phyloP scores from a whole-genome alignment of 2,797 vertebrate genomes.

The Tamandua tetradactyla region DNA sequence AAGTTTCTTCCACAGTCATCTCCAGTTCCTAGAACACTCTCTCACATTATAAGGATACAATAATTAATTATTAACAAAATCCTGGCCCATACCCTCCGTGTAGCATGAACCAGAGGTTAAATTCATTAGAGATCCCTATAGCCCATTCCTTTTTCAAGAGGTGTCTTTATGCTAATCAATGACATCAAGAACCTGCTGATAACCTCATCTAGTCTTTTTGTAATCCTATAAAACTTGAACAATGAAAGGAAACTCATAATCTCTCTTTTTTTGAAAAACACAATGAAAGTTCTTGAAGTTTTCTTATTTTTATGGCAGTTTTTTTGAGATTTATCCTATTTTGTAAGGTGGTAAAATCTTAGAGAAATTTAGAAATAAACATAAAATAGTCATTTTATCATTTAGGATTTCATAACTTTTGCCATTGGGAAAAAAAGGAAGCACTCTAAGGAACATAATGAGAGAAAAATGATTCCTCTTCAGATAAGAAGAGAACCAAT shows the following conservation, averaged over 20 bases:
- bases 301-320: slow-evolving; percentile 22
- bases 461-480: slow-evolving; percentile 4
- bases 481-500: slow-evolving; percentile 5
- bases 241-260: not conserved
- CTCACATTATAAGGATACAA: not conserved
- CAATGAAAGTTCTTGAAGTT: not conserved
- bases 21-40: not conserved
- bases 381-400: slow-evolving; percentile 10
- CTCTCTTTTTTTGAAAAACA: not conserved
- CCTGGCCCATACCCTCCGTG: not conserved
- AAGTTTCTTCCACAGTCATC: not conserved
- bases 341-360: slow-evolving; percentile 47
- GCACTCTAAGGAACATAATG: not conserved
- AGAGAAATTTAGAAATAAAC: not conserved
- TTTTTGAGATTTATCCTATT: not conserved
- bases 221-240: not conserved
- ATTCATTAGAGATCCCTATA: not conserved
- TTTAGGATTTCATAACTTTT: slow-evolving; percentile 47
- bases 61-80: not conserved
- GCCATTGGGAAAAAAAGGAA: slow-evolving; percentile 27
- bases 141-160: not conserved
- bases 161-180: not conserved
- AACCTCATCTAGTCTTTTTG: not conserved
- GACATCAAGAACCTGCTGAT: not conserved
- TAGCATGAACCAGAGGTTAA: not conserved